Percentiles rank a stretch among this genome's conserved stretches.
These are phyloP conservation scores for Haliclona indistincta DNA, from an alignment of 37 sponge, comb jelly and placozoan genomes.

Conservation along the genomic window DNA sequence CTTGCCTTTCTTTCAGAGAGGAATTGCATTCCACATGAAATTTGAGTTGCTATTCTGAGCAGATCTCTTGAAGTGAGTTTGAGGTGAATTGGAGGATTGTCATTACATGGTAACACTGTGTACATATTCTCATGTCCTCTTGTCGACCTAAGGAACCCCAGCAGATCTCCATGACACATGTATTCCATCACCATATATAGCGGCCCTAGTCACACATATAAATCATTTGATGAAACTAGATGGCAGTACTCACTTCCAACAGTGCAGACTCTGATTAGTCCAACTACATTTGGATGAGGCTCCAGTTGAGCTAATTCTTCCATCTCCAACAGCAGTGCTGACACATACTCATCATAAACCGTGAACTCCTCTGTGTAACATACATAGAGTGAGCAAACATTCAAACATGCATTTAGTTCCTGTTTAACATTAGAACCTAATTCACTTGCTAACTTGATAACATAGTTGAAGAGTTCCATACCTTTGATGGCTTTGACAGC, in stretches of 20 bases:
- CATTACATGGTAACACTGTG: constrained; percentile 52
- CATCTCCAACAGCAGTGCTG: constrained; percentile 51
- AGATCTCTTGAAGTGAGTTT: constrained; percentile 61
- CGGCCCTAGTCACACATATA: constrained; percentile 26
- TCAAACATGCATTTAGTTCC: not conserved
- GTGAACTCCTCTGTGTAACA: constrained; percentile 14
- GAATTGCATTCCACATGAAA: constrained; percentile 70
- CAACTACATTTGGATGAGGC: constrained; percentile 57
- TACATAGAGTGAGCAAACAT: not conserved
- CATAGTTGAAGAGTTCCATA: too few relatives aligned
- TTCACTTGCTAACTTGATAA: not conserved
- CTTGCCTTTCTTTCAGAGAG: constrained; percentile 66
- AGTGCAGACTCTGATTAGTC: constrained; percentile 51
- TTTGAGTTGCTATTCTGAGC: constrained; percentile 57
- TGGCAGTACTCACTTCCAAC: constrained; percentile 41
- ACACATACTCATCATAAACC: constrained; percentile 58
- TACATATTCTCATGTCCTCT: constrained; percentile 58
- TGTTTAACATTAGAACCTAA: not conserved
- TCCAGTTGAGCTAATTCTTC: constrained; percentile 48
- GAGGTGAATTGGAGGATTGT: constrained; percentile 28
- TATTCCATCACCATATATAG: constrained; percentile 68
- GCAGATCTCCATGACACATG: constrained; percentile 82
- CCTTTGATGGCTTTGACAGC: constrained; percentile 59
- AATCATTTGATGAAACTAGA: not conserved
- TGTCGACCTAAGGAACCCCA: constrained; percentile 71